These are phyloP conservation scores for Helarctos malayanus DNA, from an alignment of 2,797 vertebrate species.

Conservation along the genomic window DNA sequence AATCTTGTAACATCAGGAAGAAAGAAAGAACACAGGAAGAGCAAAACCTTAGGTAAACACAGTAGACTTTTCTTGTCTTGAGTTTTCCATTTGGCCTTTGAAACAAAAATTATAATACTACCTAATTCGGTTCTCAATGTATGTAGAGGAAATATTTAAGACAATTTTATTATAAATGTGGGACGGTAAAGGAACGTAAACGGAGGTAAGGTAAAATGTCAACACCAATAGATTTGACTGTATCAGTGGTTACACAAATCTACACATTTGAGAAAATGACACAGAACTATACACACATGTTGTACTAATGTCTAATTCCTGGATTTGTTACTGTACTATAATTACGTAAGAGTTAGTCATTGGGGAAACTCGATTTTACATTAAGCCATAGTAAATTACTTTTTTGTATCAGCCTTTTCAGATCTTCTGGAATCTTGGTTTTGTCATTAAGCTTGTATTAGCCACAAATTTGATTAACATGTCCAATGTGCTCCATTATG, in stretches of 20 bases:
- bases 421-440: background rate
- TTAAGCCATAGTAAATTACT: background rate
- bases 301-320: background rate
- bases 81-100: background rate
- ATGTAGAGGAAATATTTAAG: background rate
- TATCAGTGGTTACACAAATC: background rate
- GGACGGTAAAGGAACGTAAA: background rate
- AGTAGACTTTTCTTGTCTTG: background rate
- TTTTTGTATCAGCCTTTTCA: background rate
- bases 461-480: background rate
- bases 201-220: slow-evolving; percentile 17
- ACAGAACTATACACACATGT: background rate
- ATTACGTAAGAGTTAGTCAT: background rate
- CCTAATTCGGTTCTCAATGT: background rate
- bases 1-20: background rate
- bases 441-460: background rate
- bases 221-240: background rate
- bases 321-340: background rate
- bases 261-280: background rate
- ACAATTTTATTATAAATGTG: background rate
- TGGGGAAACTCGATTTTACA: background rate
- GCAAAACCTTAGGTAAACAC: background rate
- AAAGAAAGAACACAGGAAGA: background rate
- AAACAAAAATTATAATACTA: background rate
- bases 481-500: background rate